Evolutionary conservation across 2,113 vertebrate genomes (phyloP), one percentile per base, ranked within the genome.

Genomic region (Pogonocichla stellata): DNA sequence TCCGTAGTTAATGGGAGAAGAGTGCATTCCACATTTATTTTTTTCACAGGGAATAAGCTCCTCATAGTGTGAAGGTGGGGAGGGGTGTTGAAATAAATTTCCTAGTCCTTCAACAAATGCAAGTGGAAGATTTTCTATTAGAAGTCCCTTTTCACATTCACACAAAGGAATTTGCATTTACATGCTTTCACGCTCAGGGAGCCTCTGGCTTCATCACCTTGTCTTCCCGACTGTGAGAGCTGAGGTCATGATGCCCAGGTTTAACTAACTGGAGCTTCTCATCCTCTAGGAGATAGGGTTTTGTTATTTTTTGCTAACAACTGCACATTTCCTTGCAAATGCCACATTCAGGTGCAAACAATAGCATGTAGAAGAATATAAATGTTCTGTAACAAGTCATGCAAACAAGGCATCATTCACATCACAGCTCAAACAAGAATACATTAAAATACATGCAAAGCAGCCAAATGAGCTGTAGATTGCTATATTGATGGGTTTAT

Each of bases 131-230:
- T 42, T 88, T 93, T 58, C 72, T 70, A 16, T 74, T 79, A 48
- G 45, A 91, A 45, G n/a, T 10, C 23, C n/a, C 36, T 84, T 93
- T 86, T 87, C 78, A 89, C 53, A 60, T 61, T 81, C 84, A 74
- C 83, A 84, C 73, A 92, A 84, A 86, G 42, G n/a, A 74, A 82
- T 96, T 82, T 92, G 62, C 70, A 85, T 93, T 92, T 81, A 67
- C 57, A 17, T 72, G 77, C 65, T 85, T 81, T 50, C 28, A 23
- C 0, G 0, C 10, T 75, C 19, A 17, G 57, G 69, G 54, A 74
- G 22, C 31, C 24, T 0, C 2, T 64, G 65, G 61, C 45, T 95
- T 79, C 56, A 64, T 81, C 83, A 66, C 65, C 70, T 95, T 84
- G 10, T 73, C 56, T 92, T 84, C 56, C 57, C 12, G 2, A 7